A percentile compares a stretch with the other conserved stretches of the same genome.
Conservation (phyloP, 2,888 invertebrate species). For the Crioceris asparagi region DNA sequence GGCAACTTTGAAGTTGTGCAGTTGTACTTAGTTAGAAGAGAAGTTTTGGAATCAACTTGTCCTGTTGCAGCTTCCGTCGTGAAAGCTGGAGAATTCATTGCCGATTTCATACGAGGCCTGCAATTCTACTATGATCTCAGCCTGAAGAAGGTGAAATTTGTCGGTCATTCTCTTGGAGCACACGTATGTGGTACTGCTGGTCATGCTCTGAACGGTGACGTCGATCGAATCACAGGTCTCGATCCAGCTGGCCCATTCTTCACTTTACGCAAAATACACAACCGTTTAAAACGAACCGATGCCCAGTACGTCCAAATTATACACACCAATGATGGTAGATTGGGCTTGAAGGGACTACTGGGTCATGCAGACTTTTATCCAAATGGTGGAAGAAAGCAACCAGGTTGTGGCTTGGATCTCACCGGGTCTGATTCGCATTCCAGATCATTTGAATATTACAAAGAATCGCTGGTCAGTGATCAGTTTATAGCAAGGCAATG, state of each 20-base stretch:
- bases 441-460: constrained; percentile 36
- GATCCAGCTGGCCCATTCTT: constrained; percentile 32
- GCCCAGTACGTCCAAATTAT: constrained; percentile 31
- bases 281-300: constrained; percentile 29
- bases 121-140: neutral
- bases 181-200: constrained; percentile 25
- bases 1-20: too few relatives aligned
- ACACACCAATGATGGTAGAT: constrained; percentile 25
- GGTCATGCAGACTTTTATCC: constrained; percentile 32
- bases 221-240: constrained; percentile 29
- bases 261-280: constrained; percentile 18
- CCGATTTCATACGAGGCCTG: constrained; percentile 4
- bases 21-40: too few relatives aligned
- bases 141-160: constrained; percentile 11
- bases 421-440: constrained; percentile 36
- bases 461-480: constrained; percentile 33
- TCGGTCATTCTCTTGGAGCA: constrained; percentile 28
- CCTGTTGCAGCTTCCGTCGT: too few relatives aligned
- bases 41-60: too few relatives aligned
- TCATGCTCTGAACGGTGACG: constrained; percentile 14
- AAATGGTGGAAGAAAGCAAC: constrained; percentile 30
- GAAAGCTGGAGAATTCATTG: constrained; percentile 22
- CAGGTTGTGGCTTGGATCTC: constrained; percentile 25
- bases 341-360: constrained; percentile 19
- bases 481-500: constrained; percentile 17